These are phyloP conservation scores for Platyrinchus mystaceus DNA, from an alignment of 2,797 vertebrate species.

Conservation along the genomic window DNA sequence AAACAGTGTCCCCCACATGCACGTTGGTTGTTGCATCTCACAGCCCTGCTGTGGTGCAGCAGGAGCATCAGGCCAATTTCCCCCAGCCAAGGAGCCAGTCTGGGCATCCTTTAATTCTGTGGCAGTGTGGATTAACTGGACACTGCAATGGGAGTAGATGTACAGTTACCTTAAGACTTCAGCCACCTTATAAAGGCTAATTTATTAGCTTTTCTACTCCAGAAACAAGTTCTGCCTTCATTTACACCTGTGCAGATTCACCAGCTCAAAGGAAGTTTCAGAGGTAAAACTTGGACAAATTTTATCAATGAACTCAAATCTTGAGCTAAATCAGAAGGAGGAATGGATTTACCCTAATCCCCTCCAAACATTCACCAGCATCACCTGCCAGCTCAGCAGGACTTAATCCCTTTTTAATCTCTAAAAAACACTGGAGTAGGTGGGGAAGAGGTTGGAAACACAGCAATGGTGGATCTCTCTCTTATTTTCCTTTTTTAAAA, in stretches of 20 bases:
- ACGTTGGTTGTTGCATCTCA: not conserved
- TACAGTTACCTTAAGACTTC: not conserved
- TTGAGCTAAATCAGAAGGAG: conserved; percentile 22
- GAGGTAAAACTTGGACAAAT: not conserved
- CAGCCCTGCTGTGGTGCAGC: not conserved
- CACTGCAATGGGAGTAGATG: not conserved
- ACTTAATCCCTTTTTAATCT: conserved; percentile 37
- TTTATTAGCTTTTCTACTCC: not conserved
- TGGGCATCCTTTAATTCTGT: not conserved
- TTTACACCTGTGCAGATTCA: not conserved
- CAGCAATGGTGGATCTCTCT: not conserved
- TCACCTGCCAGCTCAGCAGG: conserved; percentile 38
- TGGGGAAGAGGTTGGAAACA: not conserved
- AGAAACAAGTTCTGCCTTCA: not conserved
- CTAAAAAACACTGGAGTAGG: not conserved
- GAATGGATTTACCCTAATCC: conserved; percentile 41
- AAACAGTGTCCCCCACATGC: rapidly evolving
- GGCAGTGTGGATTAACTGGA: not conserved
- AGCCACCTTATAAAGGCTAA: not conserved
- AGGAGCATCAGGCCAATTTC: not conserved
- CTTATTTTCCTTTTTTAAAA: too few species aligned
- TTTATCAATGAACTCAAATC: conserved; percentile 50
- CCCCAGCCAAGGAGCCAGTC: not conserved
- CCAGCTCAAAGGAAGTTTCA: not conserved
- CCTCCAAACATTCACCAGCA: conserved; percentile 33